Base-by-base conservation (phyloP, 2,113 vertebrate species). In the Aptenodytes patagonicus region DNA sequence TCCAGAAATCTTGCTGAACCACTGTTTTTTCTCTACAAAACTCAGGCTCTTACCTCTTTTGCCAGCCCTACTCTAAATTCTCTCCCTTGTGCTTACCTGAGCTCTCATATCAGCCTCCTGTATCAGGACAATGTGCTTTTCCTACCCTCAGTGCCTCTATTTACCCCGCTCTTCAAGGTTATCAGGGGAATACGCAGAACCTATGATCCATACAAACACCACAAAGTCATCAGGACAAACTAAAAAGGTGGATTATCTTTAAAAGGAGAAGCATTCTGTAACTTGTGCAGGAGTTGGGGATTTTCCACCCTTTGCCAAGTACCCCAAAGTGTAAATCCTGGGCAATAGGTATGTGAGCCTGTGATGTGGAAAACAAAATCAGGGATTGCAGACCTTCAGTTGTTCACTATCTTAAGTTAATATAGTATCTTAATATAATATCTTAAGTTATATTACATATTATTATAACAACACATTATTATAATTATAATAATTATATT, bases 71-170 rank as follows among this genome's bases (percentile, higher is more conserved):
- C 54, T 76, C 36, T 46, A 54, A 65, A 32, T 12, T 19, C 18
- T 83, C 42, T 79, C 40, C 38, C 42, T 22, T 57, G 69, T 62
- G 46, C 64, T 86, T 34, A 10, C 51, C 60, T 46, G 21, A 60
- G 46, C 36, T 57, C 68, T 83, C 26, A 3, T 95, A 92, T 95
- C 87, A 65, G 6, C 36, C 69, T 54, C 26, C 65, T 49, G 49
- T 25, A 89, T 79, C 57, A 11, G 86, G 44, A 64, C 52, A 81
- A 8, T 13, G 32, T 95, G 84, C 38, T 93, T 84, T 75, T 83
- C 78, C 78, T 91, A 68, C 87, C 91, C 68, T 88, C 87, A 95
- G 84, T 18, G 9, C 81, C 96, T n/a, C 68, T 91, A 90, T 95
- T 80, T 95, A 93, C 42, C 49, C n/a, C 1, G 0, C 36, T 87